Conservation (phyloP, 2,888 invertebrate genomes). For the Lamellibrachia columna region DNA sequence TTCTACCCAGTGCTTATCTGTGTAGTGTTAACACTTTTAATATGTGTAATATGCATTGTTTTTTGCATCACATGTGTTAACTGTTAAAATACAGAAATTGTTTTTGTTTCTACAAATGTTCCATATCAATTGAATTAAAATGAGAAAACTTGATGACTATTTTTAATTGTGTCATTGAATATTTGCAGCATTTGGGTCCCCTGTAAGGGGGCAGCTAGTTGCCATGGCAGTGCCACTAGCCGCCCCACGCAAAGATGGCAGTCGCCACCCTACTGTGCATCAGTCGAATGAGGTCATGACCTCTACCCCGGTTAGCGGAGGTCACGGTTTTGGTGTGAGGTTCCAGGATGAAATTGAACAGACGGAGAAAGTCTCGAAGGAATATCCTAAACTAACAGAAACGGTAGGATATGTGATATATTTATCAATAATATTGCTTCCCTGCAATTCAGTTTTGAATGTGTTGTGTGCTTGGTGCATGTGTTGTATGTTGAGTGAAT, state of each 20-base stretch:
- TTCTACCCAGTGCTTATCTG: background rate
- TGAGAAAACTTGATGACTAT: background rate
- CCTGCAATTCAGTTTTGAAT: no score
- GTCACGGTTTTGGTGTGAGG: background rate
- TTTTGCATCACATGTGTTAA: background rate
- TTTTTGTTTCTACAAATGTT: background rate
- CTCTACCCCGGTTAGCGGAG: background rate
- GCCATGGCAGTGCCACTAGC: conserved; percentile 62
- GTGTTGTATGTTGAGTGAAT: no score
- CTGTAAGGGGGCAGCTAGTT: conserved; percentile 44
- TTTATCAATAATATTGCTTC: no score
- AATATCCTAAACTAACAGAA: background rate
- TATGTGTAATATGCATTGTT: background rate
- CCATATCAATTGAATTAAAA: background rate
- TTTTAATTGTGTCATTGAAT: background rate
- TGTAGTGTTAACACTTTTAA: background rate
- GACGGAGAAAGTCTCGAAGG: background rate
- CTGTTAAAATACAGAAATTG: background rate
- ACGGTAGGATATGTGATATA: background rate
- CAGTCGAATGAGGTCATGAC: background rate
- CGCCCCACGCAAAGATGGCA: conserved; percentile 41
- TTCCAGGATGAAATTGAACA: background rate
- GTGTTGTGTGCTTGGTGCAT: no score
- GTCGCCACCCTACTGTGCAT: background rate
- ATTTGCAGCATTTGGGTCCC: background rate